Evolutionary conservation across 2,888 invertebrate species (phyloP).

Genomic region (Nezara viridula): DNA sequence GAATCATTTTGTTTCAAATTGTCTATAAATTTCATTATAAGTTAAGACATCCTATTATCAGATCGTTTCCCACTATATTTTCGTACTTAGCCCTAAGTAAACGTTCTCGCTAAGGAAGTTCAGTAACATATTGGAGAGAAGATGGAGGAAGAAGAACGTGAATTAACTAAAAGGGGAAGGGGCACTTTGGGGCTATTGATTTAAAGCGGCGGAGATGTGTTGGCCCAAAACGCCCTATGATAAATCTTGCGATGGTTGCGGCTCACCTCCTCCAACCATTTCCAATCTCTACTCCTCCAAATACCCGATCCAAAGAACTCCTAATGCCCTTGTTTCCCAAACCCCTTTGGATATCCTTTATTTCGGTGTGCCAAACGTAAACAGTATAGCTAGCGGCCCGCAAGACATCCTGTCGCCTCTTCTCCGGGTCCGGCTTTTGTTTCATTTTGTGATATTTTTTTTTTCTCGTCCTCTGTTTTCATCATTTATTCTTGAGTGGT

Average conservation of each 20-base stretch:
- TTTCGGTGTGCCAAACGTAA: slow-evolving; percentile 6
- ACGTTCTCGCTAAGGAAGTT: background rate
- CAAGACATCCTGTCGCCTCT: background rate
- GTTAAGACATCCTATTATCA: too few species aligned
- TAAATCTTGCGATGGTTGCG: background rate
- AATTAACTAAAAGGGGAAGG: slow-evolving; percentile 38
- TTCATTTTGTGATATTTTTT: background rate
- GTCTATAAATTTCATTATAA: too few species aligned
- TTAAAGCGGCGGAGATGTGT: background rate
- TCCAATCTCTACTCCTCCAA: background rate
- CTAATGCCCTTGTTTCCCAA: slow-evolving; percentile 31
- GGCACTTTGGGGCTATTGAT: slow-evolving; percentile 27
- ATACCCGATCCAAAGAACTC: background rate
- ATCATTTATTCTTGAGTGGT: background rate
- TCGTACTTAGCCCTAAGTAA: too few species aligned
- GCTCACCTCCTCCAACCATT: slow-evolving; percentile 9
- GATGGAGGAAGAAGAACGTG: background rate
- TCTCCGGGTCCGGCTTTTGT: background rate
- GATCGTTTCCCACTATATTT: too few species aligned
- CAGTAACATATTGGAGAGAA: background rate
- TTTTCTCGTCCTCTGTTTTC: background rate
- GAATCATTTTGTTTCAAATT: too few species aligned
- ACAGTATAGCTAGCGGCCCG: background rate
- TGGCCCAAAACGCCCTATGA: slow-evolving; percentile 39
- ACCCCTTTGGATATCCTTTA: background rate